Percentiles rank a stretch among this genome's conserved stretches.
These are phyloP conservation scores for Oxygymnocypris stewartii DNA, from an alignment of 2,113 vertebrate species.

Conservation along the genomic window DNA sequence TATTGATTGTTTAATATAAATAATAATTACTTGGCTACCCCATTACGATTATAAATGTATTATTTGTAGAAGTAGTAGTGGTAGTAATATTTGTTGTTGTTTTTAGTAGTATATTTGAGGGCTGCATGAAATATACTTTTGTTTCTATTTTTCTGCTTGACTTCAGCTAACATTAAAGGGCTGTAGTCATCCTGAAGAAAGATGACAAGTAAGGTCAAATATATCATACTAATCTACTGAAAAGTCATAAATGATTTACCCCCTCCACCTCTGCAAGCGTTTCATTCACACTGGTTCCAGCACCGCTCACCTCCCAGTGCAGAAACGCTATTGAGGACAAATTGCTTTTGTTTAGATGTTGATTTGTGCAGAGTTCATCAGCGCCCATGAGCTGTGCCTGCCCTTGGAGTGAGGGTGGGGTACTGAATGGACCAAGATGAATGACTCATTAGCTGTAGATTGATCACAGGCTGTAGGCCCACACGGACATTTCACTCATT, in stretches of 20 bases:
- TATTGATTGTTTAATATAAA: not conserved
- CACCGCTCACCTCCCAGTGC: conserved; percentile 47
- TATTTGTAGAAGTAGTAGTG: not conserved
- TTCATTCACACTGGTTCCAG: conserved; percentile 24
- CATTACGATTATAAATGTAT: not conserved
- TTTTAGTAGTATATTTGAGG: not conserved
- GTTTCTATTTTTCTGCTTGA: not conserved
- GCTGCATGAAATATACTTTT: not conserved
- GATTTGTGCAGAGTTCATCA: conserved; percentile 63
- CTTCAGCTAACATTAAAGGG: not conserved
- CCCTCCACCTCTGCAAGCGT: conserved; percentile 44
- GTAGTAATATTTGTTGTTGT: too few species aligned
- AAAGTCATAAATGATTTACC: not conserved
- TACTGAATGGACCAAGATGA: conserved; percentile 66
- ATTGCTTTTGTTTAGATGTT: conserved; percentile 70
- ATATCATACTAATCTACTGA: not conserved
- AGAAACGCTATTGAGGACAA: conserved; percentile 51
- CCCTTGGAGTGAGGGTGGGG: conserved; percentile 53
- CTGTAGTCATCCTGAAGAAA: not conserved
- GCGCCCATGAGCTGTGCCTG: conserved; percentile 48
- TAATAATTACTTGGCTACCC: not conserved
- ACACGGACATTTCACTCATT: conserved; percentile 64
- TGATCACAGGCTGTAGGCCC: conserved; percentile 71
- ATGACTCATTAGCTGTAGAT: conserved; percentile 76
- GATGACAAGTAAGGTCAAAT: not conserved